Base-by-base conservation (phyloP, 2,888 invertebrate species). In the Volucella bombylans region DNA sequence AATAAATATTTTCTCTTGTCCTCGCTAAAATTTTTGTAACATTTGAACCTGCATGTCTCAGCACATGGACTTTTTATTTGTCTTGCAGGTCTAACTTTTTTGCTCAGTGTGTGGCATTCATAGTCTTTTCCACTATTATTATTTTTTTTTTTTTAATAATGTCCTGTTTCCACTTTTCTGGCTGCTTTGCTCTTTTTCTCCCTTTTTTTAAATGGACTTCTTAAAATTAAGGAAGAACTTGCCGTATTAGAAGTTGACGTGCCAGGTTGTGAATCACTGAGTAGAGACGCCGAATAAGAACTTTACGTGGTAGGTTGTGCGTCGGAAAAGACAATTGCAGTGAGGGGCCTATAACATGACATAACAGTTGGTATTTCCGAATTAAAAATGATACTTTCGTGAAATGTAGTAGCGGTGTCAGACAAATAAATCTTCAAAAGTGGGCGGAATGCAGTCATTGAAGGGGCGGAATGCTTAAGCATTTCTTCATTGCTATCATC, bases 1-100 rank as follows among this genome's bases (percentile, higher is more conserved):
- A 18, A 18, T 18, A 18, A 18, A 18, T 18, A 18, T 18, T 18
- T 23, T 23, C 18, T 2, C 2, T 23, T 2, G 18, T 23, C 18
- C 18, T 23, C 72, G 38, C 47, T 62, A 62, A 78, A 82, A 50
- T 79, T 74, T 64, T 71, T 74, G 57, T 14, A 76, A 55, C 68
- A 82, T 77, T 82, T 31, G 41, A 50, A 31, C 59, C 18, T 64
- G 55, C 74, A 86, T 73, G 68, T 71, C 23, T 41, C 38, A 23
- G 18, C 18, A 23, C 2, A 23, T 23, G 18, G 18, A 23, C 3
- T 23, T 23, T 23, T 23, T 3, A 23, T 23, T 23, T 23, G 18
- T 23, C 3, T 23, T 23, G 2, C 18, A 23, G 18, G 2, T 23
- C 18, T 23, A 18, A 18, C 1, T 1, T 23, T 2, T 23, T 23